These are phyloP conservation scores for Pantala flavescens DNA, from an alignment of 1,140 invertebrate species.

Conservation along the genomic window DNA sequence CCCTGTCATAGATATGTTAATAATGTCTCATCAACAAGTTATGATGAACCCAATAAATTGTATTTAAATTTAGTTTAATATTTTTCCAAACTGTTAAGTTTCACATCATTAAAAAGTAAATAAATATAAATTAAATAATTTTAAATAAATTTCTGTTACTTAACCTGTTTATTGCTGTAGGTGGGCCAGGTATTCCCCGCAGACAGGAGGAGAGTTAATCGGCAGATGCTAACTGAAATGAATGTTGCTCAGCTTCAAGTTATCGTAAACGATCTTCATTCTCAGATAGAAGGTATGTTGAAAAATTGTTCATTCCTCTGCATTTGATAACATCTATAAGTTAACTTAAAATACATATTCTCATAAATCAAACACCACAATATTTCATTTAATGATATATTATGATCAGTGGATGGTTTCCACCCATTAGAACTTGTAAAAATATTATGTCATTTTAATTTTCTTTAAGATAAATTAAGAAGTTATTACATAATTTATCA, in stretches of 20 bases:
- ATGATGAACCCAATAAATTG: too few species aligned
- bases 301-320: background rate
- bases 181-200: conserved; percentile 73
- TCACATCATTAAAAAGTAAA: too few species aligned
- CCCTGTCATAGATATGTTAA: too few species aligned
- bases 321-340: background rate
- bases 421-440: background rate
- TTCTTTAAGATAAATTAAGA: too few species aligned
- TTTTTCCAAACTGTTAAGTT: too few species aligned
- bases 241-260: conserved; percentile 92
- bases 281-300: conserved; percentile 68
- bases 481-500: too few species aligned
- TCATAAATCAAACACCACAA: background rate
- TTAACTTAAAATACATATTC: conserved; percentile 9
- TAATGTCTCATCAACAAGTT: too few species aligned
- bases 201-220: conserved; percentile 64
- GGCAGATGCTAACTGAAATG: conserved; percentile 79
- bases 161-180: conserved; percentile 33
- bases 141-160: too few species aligned
- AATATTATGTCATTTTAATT: too few species aligned
- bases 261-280: conserved; percentile 86
- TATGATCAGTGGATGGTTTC: background rate
- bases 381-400: background rate
- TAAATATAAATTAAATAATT: too few species aligned
- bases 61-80: too few species aligned